Percentiles rank a stretch among this genome's conserved stretches.
Conservation (phyloP, 1,140 invertebrate species). For the Proctacanthus coquilletti region DNA sequence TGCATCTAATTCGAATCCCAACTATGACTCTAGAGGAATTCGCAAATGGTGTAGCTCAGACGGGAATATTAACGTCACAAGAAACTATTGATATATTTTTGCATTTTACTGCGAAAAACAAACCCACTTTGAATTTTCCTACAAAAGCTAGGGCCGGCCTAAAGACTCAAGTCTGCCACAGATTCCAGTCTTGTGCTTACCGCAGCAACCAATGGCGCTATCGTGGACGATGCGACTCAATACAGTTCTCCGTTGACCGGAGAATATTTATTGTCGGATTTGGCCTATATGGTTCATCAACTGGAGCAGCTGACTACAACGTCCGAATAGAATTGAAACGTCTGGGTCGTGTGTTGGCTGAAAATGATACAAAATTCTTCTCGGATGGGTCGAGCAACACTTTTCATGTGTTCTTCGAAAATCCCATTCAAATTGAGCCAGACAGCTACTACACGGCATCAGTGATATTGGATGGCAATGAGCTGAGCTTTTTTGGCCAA, state of each 20-base stretch:
- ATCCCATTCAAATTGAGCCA: constrained; percentile 82
- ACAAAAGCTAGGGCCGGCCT: constrained; percentile 67
- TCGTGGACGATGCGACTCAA: constrained; percentile 77
- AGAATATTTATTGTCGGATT: constrained; percentile 85
- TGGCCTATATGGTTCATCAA: constrained; percentile 82
- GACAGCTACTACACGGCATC: constrained; percentile 84
- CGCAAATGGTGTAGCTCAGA: constrained; percentile 77
- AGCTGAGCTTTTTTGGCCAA: constrained; percentile 90
- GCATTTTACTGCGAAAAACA: constrained; percentile 67
- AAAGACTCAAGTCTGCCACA: constrained; percentile 81
- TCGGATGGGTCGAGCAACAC: constrained; percentile 87
- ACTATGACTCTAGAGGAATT: constrained; percentile 84
- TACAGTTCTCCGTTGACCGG: constrained; percentile 81
- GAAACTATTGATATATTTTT: constrained; percentile 88
- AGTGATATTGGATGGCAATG: constrained; percentile 73
- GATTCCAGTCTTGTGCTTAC: constrained; percentile 92
- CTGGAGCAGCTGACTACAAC: constrained; percentile 77
- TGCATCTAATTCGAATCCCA: constrained; percentile 75
- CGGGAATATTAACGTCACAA: constrained; percentile 71
- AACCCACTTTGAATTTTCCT: constrained; percentile 67
- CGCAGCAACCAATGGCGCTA: constrained; percentile 92
- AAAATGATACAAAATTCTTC: constrained; percentile 83
- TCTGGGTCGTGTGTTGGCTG: constrained; percentile 65
- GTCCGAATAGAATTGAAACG: constrained; percentile 83
- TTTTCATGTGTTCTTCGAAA: constrained; percentile 84